Percentiles rank a stretch among this genome's conserved stretches.
These are phyloP conservation scores for Brachystomella parvula DNA, from an alignment of 1,140 invertebrate species.

Conservation along the genomic window DNA sequence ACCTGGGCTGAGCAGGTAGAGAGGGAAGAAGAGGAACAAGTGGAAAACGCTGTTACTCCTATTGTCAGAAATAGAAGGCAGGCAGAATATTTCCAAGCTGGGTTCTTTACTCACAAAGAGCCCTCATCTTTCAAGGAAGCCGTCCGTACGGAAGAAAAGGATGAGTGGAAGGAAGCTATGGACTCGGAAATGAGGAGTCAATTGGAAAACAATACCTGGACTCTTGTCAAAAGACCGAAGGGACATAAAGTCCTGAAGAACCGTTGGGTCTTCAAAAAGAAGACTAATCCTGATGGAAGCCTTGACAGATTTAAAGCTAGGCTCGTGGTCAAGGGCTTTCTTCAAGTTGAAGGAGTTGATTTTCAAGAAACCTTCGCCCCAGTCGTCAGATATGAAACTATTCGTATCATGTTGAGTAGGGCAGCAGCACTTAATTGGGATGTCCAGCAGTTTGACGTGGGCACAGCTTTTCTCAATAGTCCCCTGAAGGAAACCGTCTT, in stretches of 20 bases:
- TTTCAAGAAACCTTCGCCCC: conserved; percentile 41
- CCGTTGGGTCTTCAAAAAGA: conserved; percentile 19
- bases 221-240: conserved; percentile 9
- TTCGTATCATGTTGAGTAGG: conserved; percentile 42
- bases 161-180: conserved; percentile 24
- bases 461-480: conserved; percentile 44
- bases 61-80: conserved; percentile 1
- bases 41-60: not conserved
- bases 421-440: conserved; percentile 40
- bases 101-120: not conserved
- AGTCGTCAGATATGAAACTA: conserved; percentile 40
- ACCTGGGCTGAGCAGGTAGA: too few species aligned
- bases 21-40: not conserved
- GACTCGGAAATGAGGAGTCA: conserved; percentile 19
- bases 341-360: conserved; percentile 29
- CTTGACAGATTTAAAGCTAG: conserved; percentile 39
- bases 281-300: conserved; percentile 31
- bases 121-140: conserved; percentile 17
- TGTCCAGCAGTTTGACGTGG: conserved; percentile 41
- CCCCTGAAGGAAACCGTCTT: conserved; percentile 43
- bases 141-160: not conserved
- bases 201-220: conserved; percentile 9
- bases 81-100: not conserved
- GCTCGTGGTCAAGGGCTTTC: conserved; percentile 38
- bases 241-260: not conserved